Conservation (phyloP, 2,888 invertebrate genomes). For the Drosophila monieri region DNA sequence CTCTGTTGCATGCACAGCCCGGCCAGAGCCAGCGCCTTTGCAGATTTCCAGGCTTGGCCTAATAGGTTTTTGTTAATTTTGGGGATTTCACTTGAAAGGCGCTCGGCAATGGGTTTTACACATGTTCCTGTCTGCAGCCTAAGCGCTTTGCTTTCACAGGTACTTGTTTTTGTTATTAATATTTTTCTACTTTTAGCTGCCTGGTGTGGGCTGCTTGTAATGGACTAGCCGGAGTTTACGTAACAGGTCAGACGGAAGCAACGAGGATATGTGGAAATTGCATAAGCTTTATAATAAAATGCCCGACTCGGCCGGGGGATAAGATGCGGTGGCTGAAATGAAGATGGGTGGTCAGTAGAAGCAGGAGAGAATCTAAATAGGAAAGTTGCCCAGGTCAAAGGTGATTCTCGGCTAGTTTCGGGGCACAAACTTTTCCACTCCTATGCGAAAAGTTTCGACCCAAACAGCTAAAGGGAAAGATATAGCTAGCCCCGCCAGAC, state of each 20-base stretch:
- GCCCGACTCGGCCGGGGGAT: conserved; percentile 39
- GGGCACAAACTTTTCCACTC: conserved; percentile 42
- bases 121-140: conserved; percentile 53
- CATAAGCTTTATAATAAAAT: conserved; percentile 70
- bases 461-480: neutral
- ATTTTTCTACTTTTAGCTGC: conserved; percentile 14
- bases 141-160: conserved; percentile 24
- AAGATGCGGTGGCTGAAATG: neutral
- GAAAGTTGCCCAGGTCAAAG: conserved; percentile 53
- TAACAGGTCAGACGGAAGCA: conserved; percentile 32
- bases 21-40: conserved; percentile 16
- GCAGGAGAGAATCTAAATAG: conserved; percentile 41
- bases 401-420: conserved; percentile 39
- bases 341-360: neutral
- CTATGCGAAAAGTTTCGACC: conserved; percentile 41
- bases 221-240: conserved; percentile 22
- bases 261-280: conserved; percentile 67
- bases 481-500: neutral
- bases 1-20: conserved; percentile 26
- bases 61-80: conserved; percentile 77
- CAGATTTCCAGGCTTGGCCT: conserved; percentile 65
- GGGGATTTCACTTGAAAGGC: conserved; percentile 55
- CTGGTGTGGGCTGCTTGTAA: conserved; percentile 9
- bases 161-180: conserved; percentile 24
- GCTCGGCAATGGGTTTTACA: conserved; percentile 60